A percentile compares a stretch with the other conserved stretches of the same genome.
These are phyloP conservation scores for Cephus runcator DNA, from an alignment of 2,888 invertebrate species.

Conservation along the genomic window DNA sequence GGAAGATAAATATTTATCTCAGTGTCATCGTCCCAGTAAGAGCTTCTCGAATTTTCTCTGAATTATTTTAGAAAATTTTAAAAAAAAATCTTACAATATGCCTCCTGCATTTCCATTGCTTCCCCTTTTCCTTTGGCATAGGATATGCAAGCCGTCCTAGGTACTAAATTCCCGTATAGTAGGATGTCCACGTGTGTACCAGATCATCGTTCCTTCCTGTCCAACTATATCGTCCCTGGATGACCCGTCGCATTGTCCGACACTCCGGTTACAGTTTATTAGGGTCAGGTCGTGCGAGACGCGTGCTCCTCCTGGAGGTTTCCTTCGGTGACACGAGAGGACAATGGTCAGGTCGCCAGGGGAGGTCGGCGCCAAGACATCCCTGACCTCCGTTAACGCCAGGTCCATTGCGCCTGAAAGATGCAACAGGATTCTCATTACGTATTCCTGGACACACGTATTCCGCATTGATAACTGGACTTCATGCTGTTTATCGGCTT, in stretches of 20 bases:
- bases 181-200: constrained; percentile 1
- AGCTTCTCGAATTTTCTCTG: not conserved
- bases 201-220: not conserved
- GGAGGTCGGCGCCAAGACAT: constrained; percentile 39
- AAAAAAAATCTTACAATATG: too few species aligned
- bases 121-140: not conserved
- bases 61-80: not conserved
- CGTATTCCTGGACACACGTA: not conserved
- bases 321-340: not conserved
- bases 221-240: not conserved
- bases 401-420: not conserved
- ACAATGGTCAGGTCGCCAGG: constrained; percentile 9
- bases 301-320: constrained; percentile 15
- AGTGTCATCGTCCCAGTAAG: not conserved
- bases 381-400: not conserved
- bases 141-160: not conserved
- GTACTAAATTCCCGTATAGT: not conserved
- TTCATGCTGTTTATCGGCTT: not conserved
- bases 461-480: not conserved
- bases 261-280: constrained; percentile 42
- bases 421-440: not conserved
- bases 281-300: constrained; percentile 21
- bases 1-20: not conserved
- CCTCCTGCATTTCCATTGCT: too few species aligned
- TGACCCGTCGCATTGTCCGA: not conserved